Conservation (phyloP, 2,113 vertebrate genomes). For the Enhydra lutris region DNA sequence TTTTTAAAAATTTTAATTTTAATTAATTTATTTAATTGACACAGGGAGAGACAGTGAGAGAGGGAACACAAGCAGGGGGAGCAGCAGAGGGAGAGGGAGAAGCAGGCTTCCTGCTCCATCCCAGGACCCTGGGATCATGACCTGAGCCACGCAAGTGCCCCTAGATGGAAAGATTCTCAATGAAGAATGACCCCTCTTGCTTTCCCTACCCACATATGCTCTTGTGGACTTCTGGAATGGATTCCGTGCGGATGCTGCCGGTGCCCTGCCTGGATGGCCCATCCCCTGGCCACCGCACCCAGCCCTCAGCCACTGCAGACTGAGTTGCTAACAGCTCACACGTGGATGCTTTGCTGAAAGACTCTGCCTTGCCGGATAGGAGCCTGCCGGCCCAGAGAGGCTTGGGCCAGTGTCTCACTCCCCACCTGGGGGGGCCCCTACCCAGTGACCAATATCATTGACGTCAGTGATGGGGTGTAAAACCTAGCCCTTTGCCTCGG, state of each 20-base stretch:
- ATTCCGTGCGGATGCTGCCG: not conserved
- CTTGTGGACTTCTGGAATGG: not conserved
- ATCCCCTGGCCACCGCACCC: rapidly evolving
- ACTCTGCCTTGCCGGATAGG: not conserved
- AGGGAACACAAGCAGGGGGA: too few species aligned
- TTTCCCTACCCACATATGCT: rapidly evolving
- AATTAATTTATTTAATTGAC: too few species aligned
- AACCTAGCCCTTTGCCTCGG: not conserved
- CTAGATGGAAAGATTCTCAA: not conserved
- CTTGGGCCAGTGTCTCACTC: not conserved
- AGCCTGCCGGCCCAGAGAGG: not conserved
- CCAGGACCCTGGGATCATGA: too few species aligned
- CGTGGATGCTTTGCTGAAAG: not conserved
- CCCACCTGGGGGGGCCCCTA: not conserved
- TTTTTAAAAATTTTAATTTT: too few species aligned
- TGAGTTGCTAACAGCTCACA: not conserved
- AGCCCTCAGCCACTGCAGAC: not conserved
- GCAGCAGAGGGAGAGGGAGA: too few species aligned
- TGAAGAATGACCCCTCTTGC: not conserved
- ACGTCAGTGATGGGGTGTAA: not conserved
- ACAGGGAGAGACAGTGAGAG: too few species aligned
- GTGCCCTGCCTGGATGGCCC: not conserved
- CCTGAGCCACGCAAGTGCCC: too few species aligned
- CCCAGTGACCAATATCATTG: not conserved
- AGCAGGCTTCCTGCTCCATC: too few species aligned